Evolutionary conservation across 1,140 invertebrate species (phyloP).

Genomic region (Pogonognathellus flavescens): DNA sequence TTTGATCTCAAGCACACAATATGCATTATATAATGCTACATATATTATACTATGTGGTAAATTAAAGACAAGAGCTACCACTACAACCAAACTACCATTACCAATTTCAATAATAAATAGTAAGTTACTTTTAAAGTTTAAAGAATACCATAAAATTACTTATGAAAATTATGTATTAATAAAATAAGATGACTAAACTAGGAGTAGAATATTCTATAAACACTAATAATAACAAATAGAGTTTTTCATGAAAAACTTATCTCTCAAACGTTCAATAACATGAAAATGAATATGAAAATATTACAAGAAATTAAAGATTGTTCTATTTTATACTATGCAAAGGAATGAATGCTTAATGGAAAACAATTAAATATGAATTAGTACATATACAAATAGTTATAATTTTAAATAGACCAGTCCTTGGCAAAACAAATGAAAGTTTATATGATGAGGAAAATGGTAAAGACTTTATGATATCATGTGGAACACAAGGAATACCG

Average conservation of each 20-base stretch:
- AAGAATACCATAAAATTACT: too few species aligned
- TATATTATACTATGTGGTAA: neutral
- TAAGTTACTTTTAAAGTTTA: too few species aligned
- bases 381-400: neutral
- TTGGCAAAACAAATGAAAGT: neutral
- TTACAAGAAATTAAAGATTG: constrained; percentile 17
- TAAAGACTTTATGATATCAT: neutral
- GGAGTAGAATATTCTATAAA: neutral
- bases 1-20: constrained; percentile 38
- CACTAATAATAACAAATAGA: neutral
- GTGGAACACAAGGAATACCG: neutral
- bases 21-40: constrained; percentile 23
- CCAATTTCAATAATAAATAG: neutral
- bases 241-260: neutral
- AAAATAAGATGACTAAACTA: too few species aligned
- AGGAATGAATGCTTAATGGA: neutral
- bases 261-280: constrained; percentile 2
- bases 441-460: neutral
- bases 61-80: constrained; percentile 29
- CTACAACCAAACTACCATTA: constrained; percentile 1
- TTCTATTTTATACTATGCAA: constrained; percentile 22
- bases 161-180: too few species aligned
- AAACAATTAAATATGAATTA: neutral
- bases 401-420: neutral
- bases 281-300: neutral